Evolutionary conservation across 2,797 vertebrate genomes (phyloP).

Genomic region (Muscicapa comitata): DNA sequence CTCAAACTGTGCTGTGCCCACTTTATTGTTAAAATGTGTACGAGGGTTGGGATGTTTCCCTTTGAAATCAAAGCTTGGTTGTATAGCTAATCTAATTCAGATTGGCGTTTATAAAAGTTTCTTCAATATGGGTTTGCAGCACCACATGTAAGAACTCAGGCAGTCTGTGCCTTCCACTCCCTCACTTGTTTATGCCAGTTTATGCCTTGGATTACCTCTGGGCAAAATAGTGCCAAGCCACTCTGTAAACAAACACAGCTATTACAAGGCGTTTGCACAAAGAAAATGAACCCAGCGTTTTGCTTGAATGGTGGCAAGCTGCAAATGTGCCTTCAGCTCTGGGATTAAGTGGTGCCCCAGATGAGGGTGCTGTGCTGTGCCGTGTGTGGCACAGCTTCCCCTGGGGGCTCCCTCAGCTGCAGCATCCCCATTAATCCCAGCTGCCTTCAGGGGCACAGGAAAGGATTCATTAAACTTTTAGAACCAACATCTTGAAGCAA

Average conservation of each 20-base stretch:
- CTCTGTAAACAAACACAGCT: slow-evolving; percentile 34
- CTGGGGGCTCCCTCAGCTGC: neutral
- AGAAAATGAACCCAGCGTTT: neutral
- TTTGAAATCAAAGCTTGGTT: neutral
- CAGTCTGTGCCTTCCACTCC: neutral
- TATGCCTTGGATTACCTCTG: slow-evolving; percentile 1
- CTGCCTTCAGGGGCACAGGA: neutral
- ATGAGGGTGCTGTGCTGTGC: neutral
- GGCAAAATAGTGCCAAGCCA: neutral
- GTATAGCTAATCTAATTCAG: neutral
- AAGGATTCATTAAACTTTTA: slow-evolving; percentile 10
- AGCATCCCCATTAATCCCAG: neutral
- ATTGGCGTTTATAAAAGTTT: neutral
- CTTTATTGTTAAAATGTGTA: neutral
- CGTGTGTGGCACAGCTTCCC: neutral
- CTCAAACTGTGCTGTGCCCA: neutral
- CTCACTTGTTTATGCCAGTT: slow-evolving; percentile 14
- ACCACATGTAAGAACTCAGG: neutral
- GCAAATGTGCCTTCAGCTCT: neutral
- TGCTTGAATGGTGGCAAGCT: neutral
- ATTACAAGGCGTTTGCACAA: neutral
- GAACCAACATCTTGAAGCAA: slow-evolving; percentile 42
- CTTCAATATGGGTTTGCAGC: neutral
- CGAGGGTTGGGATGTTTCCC: neutral
- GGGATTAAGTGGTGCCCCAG: neutral